Base-by-base conservation (phyloP, 1,140 invertebrate species). In the Penaeus vannamei region DNA sequence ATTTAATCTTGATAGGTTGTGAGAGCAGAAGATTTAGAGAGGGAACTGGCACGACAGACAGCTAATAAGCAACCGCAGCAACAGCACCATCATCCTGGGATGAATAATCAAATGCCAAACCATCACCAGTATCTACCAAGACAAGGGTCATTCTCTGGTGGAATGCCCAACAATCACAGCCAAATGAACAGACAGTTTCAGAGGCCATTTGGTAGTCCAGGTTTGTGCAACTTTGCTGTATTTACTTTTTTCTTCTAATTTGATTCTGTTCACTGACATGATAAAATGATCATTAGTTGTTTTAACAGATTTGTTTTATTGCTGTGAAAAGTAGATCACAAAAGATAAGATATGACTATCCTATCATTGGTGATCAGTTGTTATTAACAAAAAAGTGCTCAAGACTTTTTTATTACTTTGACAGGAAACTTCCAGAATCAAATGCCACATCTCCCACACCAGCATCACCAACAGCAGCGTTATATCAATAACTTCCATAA, bases 391-490 rank as follows among this genome's bases (percentile, higher is more conserved):
- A 12, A 17, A 53, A 53, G 17, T 53, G 0, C 53, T 53, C 8
- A 53, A 53, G 53, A 14, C 17, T 17, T 0, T 26, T 76, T 53
- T 17, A 59, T 5, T 79, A 5, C 36, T 83, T 90, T 90, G 36
- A 29, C 77, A 81, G 86, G 84, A 23, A 76, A 62, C 32, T 86
- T 82, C 77, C 88, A 85, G 59, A 85, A 91, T 69, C 92, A 82
- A 42, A 91, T 90, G 23, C 92, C 89, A 90, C 92, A 76, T 66
- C 46, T n/a, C 32, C 91, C 91, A 17, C 92, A 92, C n/a, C 92
- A 89, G 29, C 90, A 92, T 46, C 92, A 92, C 81, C 92, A 91
- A 83, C 90, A 92, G 76, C 85, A 86, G 29, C 92, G 82, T 14
- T 79, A 84, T 64, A 80, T 89, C 82, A 89, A 89, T 26, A 79